Evolutionary conservation across 2,797 vertebrate species (phyloP), one percentile per base, ranked within the genome.

Genomic region (Diplodus sargus): DNA sequence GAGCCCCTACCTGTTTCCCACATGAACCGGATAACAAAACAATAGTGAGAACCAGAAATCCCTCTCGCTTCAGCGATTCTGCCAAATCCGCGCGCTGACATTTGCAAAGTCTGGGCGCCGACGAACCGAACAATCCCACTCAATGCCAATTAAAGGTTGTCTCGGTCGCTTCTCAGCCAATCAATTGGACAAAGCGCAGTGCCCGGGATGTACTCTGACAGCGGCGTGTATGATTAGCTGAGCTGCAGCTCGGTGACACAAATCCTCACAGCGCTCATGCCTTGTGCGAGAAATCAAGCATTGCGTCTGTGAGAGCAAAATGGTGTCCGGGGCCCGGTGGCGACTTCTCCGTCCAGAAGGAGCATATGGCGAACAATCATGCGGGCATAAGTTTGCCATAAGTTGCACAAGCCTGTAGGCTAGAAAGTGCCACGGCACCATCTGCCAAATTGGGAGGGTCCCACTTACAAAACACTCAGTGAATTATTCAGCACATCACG

Each of bases 301-400:
- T 79, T 78, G 60, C 57, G 79, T 74, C 65, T 79, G 30, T 6
- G 4, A 22, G 18, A 78, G 65, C 59, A 69, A 66, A 73, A 63
- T 13, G 0, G 20, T 61, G 57, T 71, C 71, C 56, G 60, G 58
- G 47, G 58, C 52, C 88, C 82, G 60, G 53, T 72, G 77, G 64
- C 23, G 74, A 60, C 65, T 48, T 62, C 60, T 81, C 71, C 13
- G 76, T 74, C 67, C 83, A 86, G 62, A 76, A 70, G 63, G 70
- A 81, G 62, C 90, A 92, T 91, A 92, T 91, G 91, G 92, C 66
- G 47, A 74, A 81, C 66, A 74, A 64, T 81, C 82, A 89, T 73
- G 73, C 67, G 66, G 64, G 76, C 89, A 83, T 85, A 85, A 69
- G 85, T 92, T 90, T 84, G 76, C 84, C 90, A 85, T 89, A 90